Conservation (phyloP, 1,140 invertebrate species). For the Aphis craccivora region DNA sequence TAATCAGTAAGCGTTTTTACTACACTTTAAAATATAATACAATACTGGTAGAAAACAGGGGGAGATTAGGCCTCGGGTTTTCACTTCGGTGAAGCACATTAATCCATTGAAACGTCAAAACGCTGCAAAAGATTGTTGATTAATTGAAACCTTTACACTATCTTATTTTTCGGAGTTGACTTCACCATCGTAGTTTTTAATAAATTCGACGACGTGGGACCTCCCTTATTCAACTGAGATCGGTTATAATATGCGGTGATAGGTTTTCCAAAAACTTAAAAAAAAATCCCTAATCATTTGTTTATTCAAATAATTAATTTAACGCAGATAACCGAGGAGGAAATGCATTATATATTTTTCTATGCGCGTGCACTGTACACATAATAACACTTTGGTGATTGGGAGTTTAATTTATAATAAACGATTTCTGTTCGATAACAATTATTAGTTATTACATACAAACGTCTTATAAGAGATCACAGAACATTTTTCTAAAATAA, state of each 20-base stretch:
- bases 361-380: background rate
- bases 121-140: constrained; percentile 49
- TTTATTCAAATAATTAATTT: constrained; percentile 17
- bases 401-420: constrained; percentile 34
- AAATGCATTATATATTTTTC: background rate
- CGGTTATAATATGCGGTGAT: background rate
- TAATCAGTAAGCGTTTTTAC: constrained; percentile 47
- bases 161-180: constrained; percentile 40
- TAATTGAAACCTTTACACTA: constrained; percentile 51
- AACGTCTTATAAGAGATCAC: constrained; percentile 46
- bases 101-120: constrained; percentile 57
- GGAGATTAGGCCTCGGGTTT: constrained; percentile 41
- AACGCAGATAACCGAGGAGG: background rate
- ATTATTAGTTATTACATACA: constrained; percentile 48
- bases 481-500: constrained; percentile 32
- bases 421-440: constrained; percentile 40
- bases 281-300: background rate
- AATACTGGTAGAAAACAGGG: background rate
- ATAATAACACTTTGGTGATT: background rate
- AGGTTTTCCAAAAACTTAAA: background rate
- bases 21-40: constrained; percentile 35
- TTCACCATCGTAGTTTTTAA: background rate
- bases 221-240: constrained; percentile 4
- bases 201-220: background rate
- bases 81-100: constrained; percentile 40